Evolutionary conservation across 2,113 vertebrate genomes (phyloP).

Genomic region (Shinisaurus crocodilurus): DNA sequence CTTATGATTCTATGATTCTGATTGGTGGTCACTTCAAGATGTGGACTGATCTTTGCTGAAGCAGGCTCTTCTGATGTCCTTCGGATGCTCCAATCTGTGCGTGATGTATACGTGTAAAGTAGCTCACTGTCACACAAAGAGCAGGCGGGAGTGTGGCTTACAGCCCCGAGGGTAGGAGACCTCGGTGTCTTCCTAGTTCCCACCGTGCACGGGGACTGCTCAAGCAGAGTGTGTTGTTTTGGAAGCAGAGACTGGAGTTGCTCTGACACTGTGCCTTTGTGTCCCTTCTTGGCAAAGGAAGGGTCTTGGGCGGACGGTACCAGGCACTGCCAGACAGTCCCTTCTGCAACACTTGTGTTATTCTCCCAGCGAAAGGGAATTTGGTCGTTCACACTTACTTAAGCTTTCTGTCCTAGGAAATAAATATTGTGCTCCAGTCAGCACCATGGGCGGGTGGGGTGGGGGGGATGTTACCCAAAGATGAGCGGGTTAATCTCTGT

Average conservation of each 20-base stretch:
- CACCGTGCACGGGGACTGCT: neutral
- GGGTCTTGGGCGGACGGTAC: neutral
- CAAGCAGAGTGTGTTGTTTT: too few species aligned
- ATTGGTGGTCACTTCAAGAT: too few species aligned
- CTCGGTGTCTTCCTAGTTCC: neutral
- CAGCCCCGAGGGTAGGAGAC: too few species aligned
- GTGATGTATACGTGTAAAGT: fast-evolving
- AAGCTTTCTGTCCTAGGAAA: neutral
- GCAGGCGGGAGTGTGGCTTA: too few species aligned
- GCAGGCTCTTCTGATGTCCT: neutral
- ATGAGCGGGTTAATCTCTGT: too few species aligned
- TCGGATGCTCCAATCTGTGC: too few species aligned
- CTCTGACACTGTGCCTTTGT: neutral
- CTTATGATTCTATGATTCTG: too few species aligned
- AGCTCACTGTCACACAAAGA: neutral
- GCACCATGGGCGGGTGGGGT: neutral
- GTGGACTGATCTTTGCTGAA: too few species aligned
- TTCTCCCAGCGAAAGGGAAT: neutral
- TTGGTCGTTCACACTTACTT: neutral
- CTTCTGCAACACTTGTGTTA: neutral
- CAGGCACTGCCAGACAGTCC: neutral
- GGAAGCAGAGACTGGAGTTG: neutral
- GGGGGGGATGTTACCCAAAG: neutral
- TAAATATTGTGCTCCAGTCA: too few species aligned
- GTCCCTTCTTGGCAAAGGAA: neutral